phyloP scores from a whole-genome alignment of 2,113 vertebrate species.

The Sardina pilchardus region DNA sequence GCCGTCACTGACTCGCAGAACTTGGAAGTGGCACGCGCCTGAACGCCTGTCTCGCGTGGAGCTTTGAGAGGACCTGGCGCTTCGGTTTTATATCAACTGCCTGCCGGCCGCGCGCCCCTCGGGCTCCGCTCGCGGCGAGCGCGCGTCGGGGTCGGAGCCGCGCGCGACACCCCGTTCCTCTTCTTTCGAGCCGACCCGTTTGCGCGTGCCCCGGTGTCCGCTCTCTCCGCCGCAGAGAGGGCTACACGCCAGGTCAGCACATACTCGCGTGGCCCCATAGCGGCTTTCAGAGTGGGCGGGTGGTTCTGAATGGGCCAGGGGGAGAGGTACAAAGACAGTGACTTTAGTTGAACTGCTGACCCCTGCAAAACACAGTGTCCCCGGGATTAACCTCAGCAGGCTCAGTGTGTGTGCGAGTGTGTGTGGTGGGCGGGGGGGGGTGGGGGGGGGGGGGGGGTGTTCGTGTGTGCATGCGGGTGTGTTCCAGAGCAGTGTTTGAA shows the following conservation, averaged over 20 bases:
- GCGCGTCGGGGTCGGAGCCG: neutral
- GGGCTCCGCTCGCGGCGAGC: neutral
- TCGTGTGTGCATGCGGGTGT: neutral
- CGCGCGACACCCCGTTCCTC: neutral
- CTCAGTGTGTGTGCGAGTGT: constrained; percentile 13
- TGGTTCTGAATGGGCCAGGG: constrained; percentile 38
- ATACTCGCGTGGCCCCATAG: constrained; percentile 57
- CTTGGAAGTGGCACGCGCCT: constrained; percentile 61
- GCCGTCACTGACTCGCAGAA: constrained; percentile 60
- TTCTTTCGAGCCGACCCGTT: neutral
- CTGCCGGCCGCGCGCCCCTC: constrained; percentile 31
- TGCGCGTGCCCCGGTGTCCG: constrained; percentile 41
- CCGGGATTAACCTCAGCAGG: constrained; percentile 58
- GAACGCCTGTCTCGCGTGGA: constrained; percentile 67
- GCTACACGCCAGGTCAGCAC: constrained; percentile 73
- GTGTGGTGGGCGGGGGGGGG: neutral
- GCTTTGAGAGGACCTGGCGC: constrained; percentile 73
- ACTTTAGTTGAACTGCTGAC: constrained; percentile 47
- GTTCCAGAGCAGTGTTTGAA: neutral
- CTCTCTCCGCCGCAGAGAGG: constrained; percentile 17
- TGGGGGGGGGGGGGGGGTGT: neutral
- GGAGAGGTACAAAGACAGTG: constrained; percentile 50
- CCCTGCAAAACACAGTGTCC: constrained; percentile 30
- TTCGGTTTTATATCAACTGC: constrained; percentile 71
- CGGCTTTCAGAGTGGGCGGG: neutral